Evolutionary conservation across 1,140 invertebrate species (phyloP).

Genomic region (Coelopa frigida): DNA sequence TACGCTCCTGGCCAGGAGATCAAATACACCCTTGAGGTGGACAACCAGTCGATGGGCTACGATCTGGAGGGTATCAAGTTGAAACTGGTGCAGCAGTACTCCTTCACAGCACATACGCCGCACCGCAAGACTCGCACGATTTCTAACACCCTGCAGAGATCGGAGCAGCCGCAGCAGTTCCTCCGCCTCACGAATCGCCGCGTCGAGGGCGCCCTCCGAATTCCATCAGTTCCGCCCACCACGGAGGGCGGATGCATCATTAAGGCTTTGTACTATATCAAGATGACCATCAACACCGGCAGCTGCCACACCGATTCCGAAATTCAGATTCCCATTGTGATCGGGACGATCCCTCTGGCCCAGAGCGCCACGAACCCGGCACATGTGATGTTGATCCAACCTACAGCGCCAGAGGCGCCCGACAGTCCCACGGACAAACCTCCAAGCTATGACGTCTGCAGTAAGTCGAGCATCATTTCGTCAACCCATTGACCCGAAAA

Average conservation of each 20-base stretch:
- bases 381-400: background rate
- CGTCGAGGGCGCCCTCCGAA: slow-evolving; percentile 20
- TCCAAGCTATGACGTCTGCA: slow-evolving; percentile 28
- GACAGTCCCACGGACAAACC: slow-evolving; percentile 20
- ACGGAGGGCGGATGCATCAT: slow-evolving; percentile 42
- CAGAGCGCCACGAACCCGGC: slow-evolving; percentile 25
- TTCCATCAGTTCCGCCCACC: slow-evolving; percentile 29
- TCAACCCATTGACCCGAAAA: background rate
- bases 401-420: background rate
- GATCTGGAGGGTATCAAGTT: slow-evolving; percentile 22
- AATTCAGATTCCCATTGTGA: slow-evolving; percentile 23
- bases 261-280: slow-evolving; percentile 15
- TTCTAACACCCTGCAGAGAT: slow-evolving; percentile 13
- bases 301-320: slow-evolving; percentile 22
- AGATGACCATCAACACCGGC: slow-evolving; percentile 23
- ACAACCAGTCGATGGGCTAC: slow-evolving; percentile 28
- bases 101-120: slow-evolving; percentile 23
- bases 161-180: slow-evolving; percentile 18
- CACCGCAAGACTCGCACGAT: slow-evolving; percentile 14
- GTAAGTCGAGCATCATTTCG: slow-evolving; percentile 17
- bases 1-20: slow-evolving; percentile 35
- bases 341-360: slow-evolving; percentile 30
- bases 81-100: slow-evolving; percentile 19
- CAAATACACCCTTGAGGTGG: slow-evolving; percentile 21
- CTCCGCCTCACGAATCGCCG: slow-evolving; percentile 24